phyloP scores from a whole-genome alignment of 2,113 vertebrate species.

The Thamnophis sirtalis region DNA sequence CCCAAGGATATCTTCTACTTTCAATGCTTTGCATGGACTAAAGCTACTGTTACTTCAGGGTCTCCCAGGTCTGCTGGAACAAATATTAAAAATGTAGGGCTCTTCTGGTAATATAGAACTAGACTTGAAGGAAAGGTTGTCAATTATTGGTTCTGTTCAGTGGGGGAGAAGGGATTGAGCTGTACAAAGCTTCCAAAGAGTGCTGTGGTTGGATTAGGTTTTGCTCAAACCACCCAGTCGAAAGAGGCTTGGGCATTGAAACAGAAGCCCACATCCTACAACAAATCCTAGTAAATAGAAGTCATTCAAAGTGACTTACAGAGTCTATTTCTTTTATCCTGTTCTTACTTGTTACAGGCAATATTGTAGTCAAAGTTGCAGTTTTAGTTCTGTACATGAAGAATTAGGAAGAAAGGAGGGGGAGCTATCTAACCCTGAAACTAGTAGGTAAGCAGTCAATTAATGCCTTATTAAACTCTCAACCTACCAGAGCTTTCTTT shows the following conservation, averaged over 20 bases:
- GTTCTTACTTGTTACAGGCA: neutral
- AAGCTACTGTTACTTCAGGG: neutral
- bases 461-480: neutral
- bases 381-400: neutral
- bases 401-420: neutral
- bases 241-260: neutral
- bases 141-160: neutral
- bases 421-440: neutral
- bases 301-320: neutral
- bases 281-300: neutral
- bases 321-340: neutral
- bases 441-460: neutral
- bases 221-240: neutral
- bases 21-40: neutral
- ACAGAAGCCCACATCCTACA: neutral
- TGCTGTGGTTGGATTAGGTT: neutral
- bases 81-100: neutral
- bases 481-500: neutral
- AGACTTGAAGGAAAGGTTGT: neutral
- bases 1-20: neutral
- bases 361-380: neutral
- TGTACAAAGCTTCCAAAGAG: neutral
- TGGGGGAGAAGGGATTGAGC: neutral
- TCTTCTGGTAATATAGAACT: neutral
- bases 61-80: neutral